Evolutionary conservation across 2,113 vertebrate genomes (phyloP).

Genomic region (Calidris pugnax): DNA sequence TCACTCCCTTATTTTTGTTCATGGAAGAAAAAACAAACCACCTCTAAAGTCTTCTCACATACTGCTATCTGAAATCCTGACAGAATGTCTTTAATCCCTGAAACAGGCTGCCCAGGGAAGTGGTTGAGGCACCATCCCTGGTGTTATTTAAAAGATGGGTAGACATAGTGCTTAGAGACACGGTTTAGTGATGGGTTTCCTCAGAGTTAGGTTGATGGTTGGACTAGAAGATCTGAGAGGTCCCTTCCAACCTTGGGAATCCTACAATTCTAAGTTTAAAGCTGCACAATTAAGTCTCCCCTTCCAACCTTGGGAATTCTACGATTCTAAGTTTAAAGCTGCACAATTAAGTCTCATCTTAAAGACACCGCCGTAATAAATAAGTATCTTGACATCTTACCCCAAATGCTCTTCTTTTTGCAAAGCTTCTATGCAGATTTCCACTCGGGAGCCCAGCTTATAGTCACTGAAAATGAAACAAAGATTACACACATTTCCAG

Average conservation of each 20-base stretch:
- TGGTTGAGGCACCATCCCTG: too few relatives aligned
- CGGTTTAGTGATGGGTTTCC: too few relatives aligned
- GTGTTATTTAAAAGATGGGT: too few relatives aligned
- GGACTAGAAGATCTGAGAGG: too few relatives aligned
- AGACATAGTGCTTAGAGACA: too few relatives aligned
- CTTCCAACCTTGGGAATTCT: too few relatives aligned
- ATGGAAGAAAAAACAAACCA: background rate
- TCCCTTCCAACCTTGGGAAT: too few relatives aligned
- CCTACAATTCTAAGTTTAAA: background rate
- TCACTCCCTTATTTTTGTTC: background rate
- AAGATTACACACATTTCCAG: background rate
- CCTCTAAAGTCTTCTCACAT: background rate
- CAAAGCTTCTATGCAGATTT: slow-evolving; percentile 86
- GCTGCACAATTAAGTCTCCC: background rate
- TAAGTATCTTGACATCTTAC: slow-evolving; percentile 67
- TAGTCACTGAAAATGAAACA: slow-evolving; percentile 65
- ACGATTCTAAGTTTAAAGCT: background rate
- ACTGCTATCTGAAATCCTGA: background rate
- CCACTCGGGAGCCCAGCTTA: slow-evolving; percentile 72
- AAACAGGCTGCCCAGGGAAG: too few relatives aligned
- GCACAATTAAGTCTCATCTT: background rate
- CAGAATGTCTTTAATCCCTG: background rate
- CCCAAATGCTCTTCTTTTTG: slow-evolving; percentile 84
- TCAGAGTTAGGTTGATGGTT: too few relatives aligned
- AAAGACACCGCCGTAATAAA: background rate